Evolutionary conservation across 2,888 invertebrate genomes (phyloP).

Genomic region (Oxytorus armatus): DNA sequence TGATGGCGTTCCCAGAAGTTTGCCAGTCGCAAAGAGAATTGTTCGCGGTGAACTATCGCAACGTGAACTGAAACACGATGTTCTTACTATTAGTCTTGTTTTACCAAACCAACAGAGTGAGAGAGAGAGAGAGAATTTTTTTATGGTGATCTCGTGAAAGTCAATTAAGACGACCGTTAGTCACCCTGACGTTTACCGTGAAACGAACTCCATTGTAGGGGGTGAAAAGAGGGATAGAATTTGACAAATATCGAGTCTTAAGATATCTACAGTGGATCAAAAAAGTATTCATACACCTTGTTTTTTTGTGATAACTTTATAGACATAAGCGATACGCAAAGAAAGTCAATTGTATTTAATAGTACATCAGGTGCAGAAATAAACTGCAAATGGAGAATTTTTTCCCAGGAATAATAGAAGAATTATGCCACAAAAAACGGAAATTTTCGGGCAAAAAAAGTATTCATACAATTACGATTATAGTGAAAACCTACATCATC

Average conservation of each 20-base stretch:
- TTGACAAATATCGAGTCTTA: background rate
- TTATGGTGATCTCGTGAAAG: background rate
- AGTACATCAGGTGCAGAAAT: no score
- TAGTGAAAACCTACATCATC: no score
- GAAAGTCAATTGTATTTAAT: no score
- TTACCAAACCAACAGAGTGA: background rate
- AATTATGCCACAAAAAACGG: no score
- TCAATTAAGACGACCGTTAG: conserved; percentile 12
- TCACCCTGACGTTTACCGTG: background rate
- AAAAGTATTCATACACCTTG: background rate
- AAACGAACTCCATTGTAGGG: background rate
- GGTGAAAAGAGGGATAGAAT: background rate
- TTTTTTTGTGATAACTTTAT: no score
- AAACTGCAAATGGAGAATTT: no score
- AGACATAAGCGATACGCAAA: no score
- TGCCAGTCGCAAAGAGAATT: conserved; percentile 24
- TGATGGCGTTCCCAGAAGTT: conserved; percentile 20
- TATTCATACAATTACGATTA: no score
- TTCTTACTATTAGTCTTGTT: conserved; percentile 30
- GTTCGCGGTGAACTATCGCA: background rate
- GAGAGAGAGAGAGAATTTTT: conserved; percentile 5
- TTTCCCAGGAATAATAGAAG: no score
- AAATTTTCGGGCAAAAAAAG: no score
- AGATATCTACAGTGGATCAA: background rate
- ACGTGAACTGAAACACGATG: conserved; percentile 19